These are phyloP conservation scores for Chrysemys picta DNA, from an alignment of 2,113 vertebrate genomes.

Conservation along the genomic window DNA sequence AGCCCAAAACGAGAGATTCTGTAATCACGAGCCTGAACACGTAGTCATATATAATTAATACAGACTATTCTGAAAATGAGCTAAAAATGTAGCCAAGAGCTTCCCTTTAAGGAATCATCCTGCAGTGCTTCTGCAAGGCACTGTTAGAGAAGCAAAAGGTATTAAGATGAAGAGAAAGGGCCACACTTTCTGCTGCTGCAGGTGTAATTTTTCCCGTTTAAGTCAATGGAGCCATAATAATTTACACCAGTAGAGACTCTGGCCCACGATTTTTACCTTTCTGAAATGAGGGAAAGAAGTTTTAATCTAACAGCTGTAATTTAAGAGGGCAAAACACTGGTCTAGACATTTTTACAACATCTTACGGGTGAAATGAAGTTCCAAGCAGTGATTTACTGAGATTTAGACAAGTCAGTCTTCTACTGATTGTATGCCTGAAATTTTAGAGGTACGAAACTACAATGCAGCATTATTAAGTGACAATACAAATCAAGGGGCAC, in stretches of 20 bases:
- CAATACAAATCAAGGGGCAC: not conserved
- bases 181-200: conserved; percentile 7
- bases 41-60: conserved; percentile 75
- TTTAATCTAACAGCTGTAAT: conserved; percentile 27
- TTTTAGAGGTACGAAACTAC: not conserved
- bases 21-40: conserved; percentile 65
- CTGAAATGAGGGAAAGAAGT: not conserved
- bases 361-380: conserved; percentile 7
- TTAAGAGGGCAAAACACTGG: conserved; percentile 25
- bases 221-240: conserved; percentile 36
- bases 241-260: not conserved
- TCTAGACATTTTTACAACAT: conserved; percentile 11
- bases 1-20: conserved; percentile 50
- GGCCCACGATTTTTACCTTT: not conserved
- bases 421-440: not conserved
- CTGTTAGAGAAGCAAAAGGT: conserved; percentile 21
- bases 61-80: conserved; percentile 71
- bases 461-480: not conserved
- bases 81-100: conserved; percentile 65
- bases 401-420: conserved; percentile 5
- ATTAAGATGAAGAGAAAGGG: conserved; percentile 62
- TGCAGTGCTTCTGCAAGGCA: conserved; percentile 50
- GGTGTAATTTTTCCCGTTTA: not conserved
- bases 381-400: not conserved
- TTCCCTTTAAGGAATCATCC: conserved; percentile 68